Percentiles rank a stretch among this genome's conserved stretches.
Conservation (phyloP, 2,888 invertebrate genomes). For the Girardia tigrina region DNA sequence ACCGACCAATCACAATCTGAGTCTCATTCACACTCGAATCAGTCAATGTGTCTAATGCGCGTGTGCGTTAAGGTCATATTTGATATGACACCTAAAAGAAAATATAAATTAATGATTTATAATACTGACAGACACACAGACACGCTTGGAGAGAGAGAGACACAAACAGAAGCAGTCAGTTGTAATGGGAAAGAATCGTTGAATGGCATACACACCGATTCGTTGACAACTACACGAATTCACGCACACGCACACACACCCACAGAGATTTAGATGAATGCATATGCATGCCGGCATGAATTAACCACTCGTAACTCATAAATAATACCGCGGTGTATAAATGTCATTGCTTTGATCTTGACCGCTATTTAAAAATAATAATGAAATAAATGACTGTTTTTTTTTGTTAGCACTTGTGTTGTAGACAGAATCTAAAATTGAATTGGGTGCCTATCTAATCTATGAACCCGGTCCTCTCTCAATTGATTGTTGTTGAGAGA, state of each 20-base stretch:
- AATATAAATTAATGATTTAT: slow-evolving; percentile 4
- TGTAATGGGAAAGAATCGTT: neutral
- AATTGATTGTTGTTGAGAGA: neutral
- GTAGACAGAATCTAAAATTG: slow-evolving; percentile 1
- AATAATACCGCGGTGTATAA: slow-evolving; percentile 15
- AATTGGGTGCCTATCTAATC: slow-evolving; percentile 23
- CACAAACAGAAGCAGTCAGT: neutral
- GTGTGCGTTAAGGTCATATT: slow-evolving; percentile 13
- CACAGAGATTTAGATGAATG: neutral
- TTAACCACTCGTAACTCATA: slow-evolving; percentile 23
- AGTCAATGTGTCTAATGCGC: too few relatives aligned
- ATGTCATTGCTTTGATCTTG: slow-evolving; percentile 20
- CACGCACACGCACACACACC: neutral
- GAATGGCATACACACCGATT: neutral
- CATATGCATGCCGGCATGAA: slow-evolving; percentile 7
- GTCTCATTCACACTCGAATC: neutral
- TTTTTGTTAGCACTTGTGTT: slow-evolving; percentile 21
- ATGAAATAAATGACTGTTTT: neutral
- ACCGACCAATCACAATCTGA: neutral
- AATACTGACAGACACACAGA: too few relatives aligned
- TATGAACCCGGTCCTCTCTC: neutral
- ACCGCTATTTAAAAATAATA: slow-evolving; percentile 15
- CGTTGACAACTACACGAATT: neutral
- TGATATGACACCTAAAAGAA: slow-evolving; percentile 21
- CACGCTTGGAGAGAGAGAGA: too few relatives aligned